These are phyloP conservation scores for Heliopora coerulea DNA, from an alignment of 92 coral and sea anemone species.

Conservation along the genomic window DNA sequence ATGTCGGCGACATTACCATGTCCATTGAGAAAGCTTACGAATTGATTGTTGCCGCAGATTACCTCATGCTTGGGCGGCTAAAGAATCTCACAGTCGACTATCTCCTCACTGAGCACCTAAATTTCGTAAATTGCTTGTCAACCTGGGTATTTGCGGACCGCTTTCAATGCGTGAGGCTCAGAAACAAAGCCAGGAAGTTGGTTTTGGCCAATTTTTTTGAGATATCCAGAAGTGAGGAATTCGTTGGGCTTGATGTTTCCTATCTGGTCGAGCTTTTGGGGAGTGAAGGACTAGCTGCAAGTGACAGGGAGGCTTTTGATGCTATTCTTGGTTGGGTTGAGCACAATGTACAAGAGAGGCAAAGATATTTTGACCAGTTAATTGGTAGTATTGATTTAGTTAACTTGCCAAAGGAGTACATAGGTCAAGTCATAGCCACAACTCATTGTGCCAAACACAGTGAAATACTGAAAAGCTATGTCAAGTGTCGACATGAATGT, in stretches of 20 bases:
- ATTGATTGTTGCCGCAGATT: slow-evolving; percentile 66
- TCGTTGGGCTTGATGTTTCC: slow-evolving; percentile 58
- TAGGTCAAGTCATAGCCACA: slow-evolving; percentile 51
- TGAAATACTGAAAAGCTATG: slow-evolving; percentile 50
- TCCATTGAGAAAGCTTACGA: slow-evolving; percentile 63
- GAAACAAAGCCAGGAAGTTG: slow-evolving; percentile 65
- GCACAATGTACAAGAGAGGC: slow-evolving; percentile 57
- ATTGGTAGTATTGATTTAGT: slow-evolving; percentile 67
- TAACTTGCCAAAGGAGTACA: slow-evolving; percentile 70
- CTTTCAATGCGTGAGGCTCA: slow-evolving; percentile 62
- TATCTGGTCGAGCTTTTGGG: slow-evolving; percentile 78
- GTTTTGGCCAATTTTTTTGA: slow-evolving; percentile 76
- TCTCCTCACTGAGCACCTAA: slow-evolving; percentile 62
- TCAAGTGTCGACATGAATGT: slow-evolving; percentile 38
- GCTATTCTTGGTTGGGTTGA: slow-evolving; percentile 77
- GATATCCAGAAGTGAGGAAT: slow-evolving; percentile 63
- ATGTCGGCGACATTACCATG: slow-evolving; percentile 69
- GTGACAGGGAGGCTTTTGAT: slow-evolving; percentile 80
- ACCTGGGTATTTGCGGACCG: slow-evolving; percentile 77
- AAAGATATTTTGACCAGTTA: slow-evolving; percentile 64
- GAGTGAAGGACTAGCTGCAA: slow-evolving; percentile 87
- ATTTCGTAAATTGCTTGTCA: slow-evolving; percentile 78
- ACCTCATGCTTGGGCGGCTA: slow-evolving; percentile 67
- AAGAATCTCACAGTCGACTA: slow-evolving; percentile 65
- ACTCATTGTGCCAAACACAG: slow-evolving; percentile 53